Evolutionary conservation across 2,113 vertebrate species (phyloP).

Genomic region (Rhynchopsitta pachyrhyncha): DNA sequence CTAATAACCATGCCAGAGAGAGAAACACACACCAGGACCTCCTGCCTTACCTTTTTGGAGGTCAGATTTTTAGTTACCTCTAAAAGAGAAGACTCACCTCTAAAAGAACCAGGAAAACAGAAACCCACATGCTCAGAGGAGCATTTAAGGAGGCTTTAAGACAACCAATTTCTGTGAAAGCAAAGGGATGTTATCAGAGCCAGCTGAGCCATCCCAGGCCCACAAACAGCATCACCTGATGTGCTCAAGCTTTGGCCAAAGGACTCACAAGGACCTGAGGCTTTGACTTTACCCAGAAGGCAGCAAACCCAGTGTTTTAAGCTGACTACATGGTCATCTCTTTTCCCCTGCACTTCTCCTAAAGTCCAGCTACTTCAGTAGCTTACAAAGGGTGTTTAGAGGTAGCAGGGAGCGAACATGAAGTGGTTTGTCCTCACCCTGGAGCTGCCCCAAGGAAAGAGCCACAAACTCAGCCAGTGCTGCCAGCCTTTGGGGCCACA

Average conservation of each 20-base stretch:
- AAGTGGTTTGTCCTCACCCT: not conserved
- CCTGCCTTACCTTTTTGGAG: not conserved
- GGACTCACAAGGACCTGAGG: not conserved
- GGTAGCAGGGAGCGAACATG: not conserved
- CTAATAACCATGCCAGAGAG: not conserved
- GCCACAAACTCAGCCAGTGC: not conserved
- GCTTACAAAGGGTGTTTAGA: not conserved
- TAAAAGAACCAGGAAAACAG: not conserved
- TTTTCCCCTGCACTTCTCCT: not conserved
- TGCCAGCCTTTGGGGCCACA: not conserved
- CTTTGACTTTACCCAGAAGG: not conserved
- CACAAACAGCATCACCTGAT: not conserved
- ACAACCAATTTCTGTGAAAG: not conserved
- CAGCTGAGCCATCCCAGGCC: not conserved
- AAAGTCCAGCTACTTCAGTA: not conserved
- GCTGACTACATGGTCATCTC: not conserved
- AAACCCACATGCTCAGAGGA: fast-evolving
- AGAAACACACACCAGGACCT: not conserved
- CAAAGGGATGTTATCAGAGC: not conserved
- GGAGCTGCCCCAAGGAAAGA: not conserved
- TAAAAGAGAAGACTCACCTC: not conserved
- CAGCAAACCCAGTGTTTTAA: not conserved
- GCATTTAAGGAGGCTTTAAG: not conserved
- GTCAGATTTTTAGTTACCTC: not conserved
- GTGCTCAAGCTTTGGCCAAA: not conserved